Percentiles rank a stretch among this genome's conserved stretches.
Evolutionary conservation across 2,797 vertebrate species (phyloP).

Genomic region (Hoplostethus atlanticus): DNA sequence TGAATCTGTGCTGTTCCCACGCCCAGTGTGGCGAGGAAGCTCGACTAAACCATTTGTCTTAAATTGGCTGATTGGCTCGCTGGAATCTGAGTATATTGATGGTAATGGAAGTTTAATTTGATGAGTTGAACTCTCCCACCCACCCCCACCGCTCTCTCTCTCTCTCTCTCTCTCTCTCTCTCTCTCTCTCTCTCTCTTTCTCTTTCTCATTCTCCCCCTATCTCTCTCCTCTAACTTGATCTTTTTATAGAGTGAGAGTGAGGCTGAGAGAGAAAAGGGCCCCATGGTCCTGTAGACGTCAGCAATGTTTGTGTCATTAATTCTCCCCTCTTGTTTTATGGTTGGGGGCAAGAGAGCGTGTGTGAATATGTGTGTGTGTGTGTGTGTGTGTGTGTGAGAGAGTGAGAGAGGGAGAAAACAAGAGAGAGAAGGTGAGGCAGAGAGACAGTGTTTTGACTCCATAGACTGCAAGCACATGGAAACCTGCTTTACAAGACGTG

Average conservation of each 20-base stretch:
- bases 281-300: slow-evolving; percentile 44
- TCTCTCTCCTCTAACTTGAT: slow-evolving; percentile 50
- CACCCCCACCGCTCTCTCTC: slow-evolving; percentile 47
- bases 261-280: slow-evolving; percentile 40
- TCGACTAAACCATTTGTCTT: slow-evolving; percentile 81
- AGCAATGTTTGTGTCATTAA: slow-evolving; percentile 69
- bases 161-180: slow-evolving; percentile 42
- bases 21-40: slow-evolving; percentile 80
- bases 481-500: slow-evolving; percentile 72
- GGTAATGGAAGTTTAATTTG: slow-evolving; percentile 75
- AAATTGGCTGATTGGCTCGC: slow-evolving; percentile 80
- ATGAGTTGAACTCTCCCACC: slow-evolving; percentile 65
- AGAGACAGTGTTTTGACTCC: slow-evolving; percentile 23
- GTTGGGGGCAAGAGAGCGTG: slow-evolving; percentile 17
- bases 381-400: slow-evolving; percentile 8
- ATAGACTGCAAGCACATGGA: slow-evolving; percentile 47
- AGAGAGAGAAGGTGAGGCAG: slow-evolving; percentile 32
- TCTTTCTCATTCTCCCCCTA: slow-evolving; percentile 25
- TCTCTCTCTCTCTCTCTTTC: slow-evolving; percentile 22
- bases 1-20: slow-evolving; percentile 82
- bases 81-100: slow-evolving; percentile 74
- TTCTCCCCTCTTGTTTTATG: slow-evolving; percentile 65
- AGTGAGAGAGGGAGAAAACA: slow-evolving; percentile 36
- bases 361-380: slow-evolving; percentile 41
- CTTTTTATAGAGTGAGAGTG: slow-evolving; percentile 69